phyloP scores from a whole-genome alignment of 2,113 vertebrate species.

The Catagonus wagneri region DNA sequence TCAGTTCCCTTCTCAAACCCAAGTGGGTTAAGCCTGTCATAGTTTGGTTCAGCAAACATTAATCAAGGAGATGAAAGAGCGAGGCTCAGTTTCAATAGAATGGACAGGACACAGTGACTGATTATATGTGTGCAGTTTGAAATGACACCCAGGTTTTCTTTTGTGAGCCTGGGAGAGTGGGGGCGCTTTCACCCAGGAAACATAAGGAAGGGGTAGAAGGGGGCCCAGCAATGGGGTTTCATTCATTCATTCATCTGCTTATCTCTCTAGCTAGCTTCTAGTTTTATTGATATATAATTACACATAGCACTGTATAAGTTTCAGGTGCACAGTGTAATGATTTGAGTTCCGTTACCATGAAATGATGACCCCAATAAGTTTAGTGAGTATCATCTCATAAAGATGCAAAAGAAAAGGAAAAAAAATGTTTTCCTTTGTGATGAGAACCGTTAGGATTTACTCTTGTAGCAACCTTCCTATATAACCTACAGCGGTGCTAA shows the following conservation, averaged over 20 bases:
- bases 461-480: not conserved
- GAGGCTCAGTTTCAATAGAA: not conserved
- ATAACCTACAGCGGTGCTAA: not conserved
- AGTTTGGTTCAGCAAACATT: not conserved
- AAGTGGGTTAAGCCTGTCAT: not conserved
- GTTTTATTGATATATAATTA: not conserved
- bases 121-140: accelerated
- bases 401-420: not conserved
- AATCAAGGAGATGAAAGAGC: not conserved
- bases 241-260: not conserved
- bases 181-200: not conserved
- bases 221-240: not conserved
- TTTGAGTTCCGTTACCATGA: too few relatives aligned
- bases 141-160: not conserved
- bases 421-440: not conserved
- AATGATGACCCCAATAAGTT: not conserved
- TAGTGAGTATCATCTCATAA: not conserved
- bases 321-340: too few relatives aligned
- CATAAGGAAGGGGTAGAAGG: not conserved
- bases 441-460: not conserved
- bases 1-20: not conserved
- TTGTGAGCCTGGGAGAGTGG: too few relatives aligned
- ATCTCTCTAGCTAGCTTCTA: not conserved
- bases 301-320: not conserved
- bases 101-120: not conserved